Conservation (phyloP, 2,888 invertebrate genomes). For the Syrphus vitripennis region DNA sequence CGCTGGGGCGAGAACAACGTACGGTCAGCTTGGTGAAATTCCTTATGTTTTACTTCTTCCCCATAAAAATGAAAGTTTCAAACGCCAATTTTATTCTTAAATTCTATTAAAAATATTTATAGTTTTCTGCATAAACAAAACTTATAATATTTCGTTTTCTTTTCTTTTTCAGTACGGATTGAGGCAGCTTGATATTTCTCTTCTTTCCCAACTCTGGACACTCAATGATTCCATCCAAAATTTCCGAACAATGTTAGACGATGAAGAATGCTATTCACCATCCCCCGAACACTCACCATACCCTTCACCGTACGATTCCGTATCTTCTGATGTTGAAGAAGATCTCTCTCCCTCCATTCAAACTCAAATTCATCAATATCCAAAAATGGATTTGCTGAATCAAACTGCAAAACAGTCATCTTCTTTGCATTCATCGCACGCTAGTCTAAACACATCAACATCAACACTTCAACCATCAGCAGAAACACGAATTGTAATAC, state of each 20-base stretch:
- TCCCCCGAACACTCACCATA: slow-evolving; percentile 75
- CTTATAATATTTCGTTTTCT: too few relatives aligned
- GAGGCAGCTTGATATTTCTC: slow-evolving; percentile 92
- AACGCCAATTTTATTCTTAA: too few relatives aligned
- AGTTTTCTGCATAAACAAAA: too few relatives aligned
- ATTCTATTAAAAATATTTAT: too few relatives aligned
- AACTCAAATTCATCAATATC: slow-evolving; percentile 55
- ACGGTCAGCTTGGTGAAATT: too few relatives aligned
- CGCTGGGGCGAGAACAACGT: too few relatives aligned
- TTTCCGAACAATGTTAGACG: slow-evolving; percentile 86
- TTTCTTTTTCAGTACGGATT: slow-evolving; percentile 89
- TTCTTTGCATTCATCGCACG: neutral
- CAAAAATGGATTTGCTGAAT: slow-evolving; percentile 3
- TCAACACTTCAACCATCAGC: slow-evolving; percentile 22
- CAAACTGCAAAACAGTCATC: slow-evolving; percentile 13
- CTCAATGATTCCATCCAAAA: slow-evolving; percentile 96
- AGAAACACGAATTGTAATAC: slow-evolving; percentile 28
- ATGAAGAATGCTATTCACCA: slow-evolving; percentile 77
- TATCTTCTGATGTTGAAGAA: slow-evolving; percentile 78
- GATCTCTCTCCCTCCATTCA: slow-evolving; percentile 73
- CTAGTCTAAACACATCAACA: slow-evolving; percentile 16
- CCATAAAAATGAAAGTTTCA: too few relatives aligned
- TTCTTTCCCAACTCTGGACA: slow-evolving; percentile 95
- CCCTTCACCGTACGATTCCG: slow-evolving; percentile 79
- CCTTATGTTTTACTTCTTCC: too few relatives aligned